Evolutionary conservation across 2,888 invertebrate species (phyloP).

Genomic region (Oligia latruncula): DNA sequence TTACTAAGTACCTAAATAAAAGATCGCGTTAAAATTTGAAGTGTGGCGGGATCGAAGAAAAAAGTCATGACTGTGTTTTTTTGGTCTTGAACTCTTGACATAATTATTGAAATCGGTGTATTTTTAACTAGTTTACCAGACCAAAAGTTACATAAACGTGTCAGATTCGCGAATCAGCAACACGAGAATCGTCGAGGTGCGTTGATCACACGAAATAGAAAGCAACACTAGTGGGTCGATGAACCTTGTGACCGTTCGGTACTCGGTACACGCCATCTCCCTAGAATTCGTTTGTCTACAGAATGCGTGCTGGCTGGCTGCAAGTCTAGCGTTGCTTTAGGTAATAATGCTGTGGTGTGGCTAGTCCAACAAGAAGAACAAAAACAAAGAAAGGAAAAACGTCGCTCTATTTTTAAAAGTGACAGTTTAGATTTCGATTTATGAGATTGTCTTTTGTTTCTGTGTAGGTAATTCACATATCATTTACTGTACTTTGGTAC

Average conservation of each 20-base stretch:
- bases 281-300: constrained; percentile 54
- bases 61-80: not conserved
- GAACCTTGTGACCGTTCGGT: constrained; percentile 73
- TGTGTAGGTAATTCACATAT: not conserved
- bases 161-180: constrained; percentile 54
- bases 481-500: not conserved
- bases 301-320: constrained; percentile 34
- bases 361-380: constrained; percentile 4
- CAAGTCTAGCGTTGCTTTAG: constrained; percentile 3
- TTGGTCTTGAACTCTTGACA: constrained; percentile 36
- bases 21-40: not conserved
- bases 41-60: too few relatives aligned
- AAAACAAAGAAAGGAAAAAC: not conserved
- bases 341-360: constrained; percentile 4
- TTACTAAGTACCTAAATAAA: not conserved
- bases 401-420: constrained; percentile 29
- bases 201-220: constrained; percentile 81
- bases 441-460: constrained; percentile 3
- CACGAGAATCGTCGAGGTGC: constrained; percentile 44
- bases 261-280: constrained; percentile 61
- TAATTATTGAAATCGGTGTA: constrained; percentile 15
- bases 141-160: constrained; percentile 53
- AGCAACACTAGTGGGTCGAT: constrained; percentile 75
- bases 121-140: constrained; percentile 22
- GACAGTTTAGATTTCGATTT: not conserved